phyloP scores from a whole-genome alignment of 2,888 invertebrate genomes.

The Spialia ferax region DNA sequence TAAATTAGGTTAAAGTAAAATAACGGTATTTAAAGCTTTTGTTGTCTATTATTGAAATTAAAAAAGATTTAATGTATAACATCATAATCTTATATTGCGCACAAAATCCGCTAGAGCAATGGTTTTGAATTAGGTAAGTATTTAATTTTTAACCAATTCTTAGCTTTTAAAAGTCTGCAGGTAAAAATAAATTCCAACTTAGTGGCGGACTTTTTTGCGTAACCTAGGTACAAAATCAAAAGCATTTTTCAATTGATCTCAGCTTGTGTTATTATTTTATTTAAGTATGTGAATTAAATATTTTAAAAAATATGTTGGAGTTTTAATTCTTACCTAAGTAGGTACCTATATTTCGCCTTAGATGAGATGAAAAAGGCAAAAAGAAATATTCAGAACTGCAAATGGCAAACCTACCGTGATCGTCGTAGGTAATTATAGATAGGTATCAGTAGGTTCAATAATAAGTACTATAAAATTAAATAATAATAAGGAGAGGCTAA shows the following conservation, averaged over 20 bases:
- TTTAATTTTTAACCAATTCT: no score
- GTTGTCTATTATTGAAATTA: constrained; percentile 12
- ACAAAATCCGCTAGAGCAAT: background rate
- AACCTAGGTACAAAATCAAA: background rate
- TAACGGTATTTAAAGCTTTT: background rate
- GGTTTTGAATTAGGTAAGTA: background rate
- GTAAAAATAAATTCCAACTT: background rate
- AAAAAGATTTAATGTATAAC: constrained; percentile 29
- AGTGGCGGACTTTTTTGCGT: background rate
- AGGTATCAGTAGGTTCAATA: no score
- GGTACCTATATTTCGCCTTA: no score
- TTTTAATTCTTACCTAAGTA: constrained; percentile 35
- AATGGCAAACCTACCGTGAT: no score
- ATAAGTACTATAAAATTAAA: no score
- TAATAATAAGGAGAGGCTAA: no score
- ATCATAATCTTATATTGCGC: constrained; percentile 19
- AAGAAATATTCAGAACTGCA: no score
- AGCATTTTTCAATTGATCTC: constrained; percentile 41
- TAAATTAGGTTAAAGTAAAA: background rate
- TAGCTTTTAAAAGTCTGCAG: no score
- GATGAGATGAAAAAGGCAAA: no score
- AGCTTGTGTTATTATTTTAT: constrained; percentile 42
- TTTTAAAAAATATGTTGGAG: constrained; percentile 40
- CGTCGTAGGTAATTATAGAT: no score
- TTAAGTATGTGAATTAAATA: constrained; percentile 49